phyloP scores from a whole-genome alignment of 1,140 invertebrate species.

The Bombus terrestris region DNA sequence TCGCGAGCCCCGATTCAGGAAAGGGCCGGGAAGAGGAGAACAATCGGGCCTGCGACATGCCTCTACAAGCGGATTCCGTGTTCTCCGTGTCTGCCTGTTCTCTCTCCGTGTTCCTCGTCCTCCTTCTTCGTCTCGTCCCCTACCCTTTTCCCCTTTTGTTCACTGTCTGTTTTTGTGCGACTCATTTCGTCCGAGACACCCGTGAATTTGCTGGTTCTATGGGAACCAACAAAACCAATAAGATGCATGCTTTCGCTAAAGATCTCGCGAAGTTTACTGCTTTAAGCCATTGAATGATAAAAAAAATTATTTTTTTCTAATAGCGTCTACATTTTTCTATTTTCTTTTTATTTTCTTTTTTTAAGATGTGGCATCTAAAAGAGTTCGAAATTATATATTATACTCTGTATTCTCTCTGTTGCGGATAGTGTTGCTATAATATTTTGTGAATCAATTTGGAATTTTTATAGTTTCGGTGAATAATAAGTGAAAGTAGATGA shows the following conservation, averaged over 20 bases:
- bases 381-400: too few species aligned
- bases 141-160: constrained; percentile 12
- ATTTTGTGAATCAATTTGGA: background rate
- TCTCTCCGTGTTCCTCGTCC: constrained; percentile 39
- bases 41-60: constrained; percentile 67
- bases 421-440: too few species aligned
- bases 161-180: constrained; percentile 35
- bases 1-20: constrained; percentile 54
- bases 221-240: constrained; percentile 49
- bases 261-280: background rate
- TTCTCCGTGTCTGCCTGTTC: constrained; percentile 59
- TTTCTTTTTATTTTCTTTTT: background rate
- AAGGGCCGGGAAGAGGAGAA: constrained; percentile 56
- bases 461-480: background rate
- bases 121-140: constrained; percentile 26
- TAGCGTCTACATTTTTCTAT: background rate
- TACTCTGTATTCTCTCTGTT: background rate
- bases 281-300: background rate
- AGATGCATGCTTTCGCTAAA: constrained; percentile 20
- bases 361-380: too few species aligned
- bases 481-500: background rate
- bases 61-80: constrained; percentile 65
- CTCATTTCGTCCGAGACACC: constrained; percentile 25
- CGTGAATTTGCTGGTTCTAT: constrained; percentile 40
- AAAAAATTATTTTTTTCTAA: background rate